Conservation (phyloP, 1,140 invertebrate species). For the Papilio glaucus region DNA sequence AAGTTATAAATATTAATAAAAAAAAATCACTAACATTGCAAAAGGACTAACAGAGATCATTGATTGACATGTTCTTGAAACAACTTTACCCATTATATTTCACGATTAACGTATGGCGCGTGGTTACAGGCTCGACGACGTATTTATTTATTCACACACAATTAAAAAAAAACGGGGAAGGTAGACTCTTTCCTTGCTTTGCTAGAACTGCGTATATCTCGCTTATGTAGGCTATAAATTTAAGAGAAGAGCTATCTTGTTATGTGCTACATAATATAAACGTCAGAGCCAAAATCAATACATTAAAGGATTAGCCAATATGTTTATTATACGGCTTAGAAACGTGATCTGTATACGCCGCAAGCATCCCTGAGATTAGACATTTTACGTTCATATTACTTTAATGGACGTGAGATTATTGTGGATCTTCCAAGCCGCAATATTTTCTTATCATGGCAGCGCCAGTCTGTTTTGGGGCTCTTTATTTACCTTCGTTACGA, state of each 20-base stretch:
- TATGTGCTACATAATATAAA: neutral
- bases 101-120: no score
- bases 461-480: neutral
- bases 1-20: no score
- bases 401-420: conserved; percentile 24
- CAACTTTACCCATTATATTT: no score
- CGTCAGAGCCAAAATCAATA: neutral
- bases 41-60: no score
- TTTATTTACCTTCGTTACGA: conserved; percentile 16
- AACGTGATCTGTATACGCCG: conserved; percentile 17
- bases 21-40: no score
- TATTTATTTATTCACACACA: no score
- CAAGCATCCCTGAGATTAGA: neutral
- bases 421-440: conserved; percentile 9
- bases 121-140: no score
- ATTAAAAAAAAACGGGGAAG: no score
- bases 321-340: conserved; percentile 11
- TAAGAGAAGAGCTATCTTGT: neutral
- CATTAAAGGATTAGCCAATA: neutral
- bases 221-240: neutral
- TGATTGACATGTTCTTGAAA: no score
- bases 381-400: conserved; percentile 20
- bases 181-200: no score
- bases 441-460: conserved; percentile 13
- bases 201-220: no score